Evolutionary conservation across 1,140 invertebrate species (phyloP), one percentile per base, ranked within the genome.

Genomic region (Drosophila nebulosa): DNA sequence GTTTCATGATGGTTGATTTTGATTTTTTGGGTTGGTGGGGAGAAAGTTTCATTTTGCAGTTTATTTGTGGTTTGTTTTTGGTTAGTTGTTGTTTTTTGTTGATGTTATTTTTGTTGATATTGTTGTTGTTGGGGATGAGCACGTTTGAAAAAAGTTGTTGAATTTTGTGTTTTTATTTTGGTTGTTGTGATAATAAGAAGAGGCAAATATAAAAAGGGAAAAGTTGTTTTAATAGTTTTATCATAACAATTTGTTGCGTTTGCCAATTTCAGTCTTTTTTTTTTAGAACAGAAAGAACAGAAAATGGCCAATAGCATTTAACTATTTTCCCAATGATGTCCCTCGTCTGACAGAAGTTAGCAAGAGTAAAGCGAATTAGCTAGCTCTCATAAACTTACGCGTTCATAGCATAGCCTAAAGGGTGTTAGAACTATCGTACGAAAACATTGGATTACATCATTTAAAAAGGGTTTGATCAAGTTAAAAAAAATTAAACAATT

Each of bases 151-250:
- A 85, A 80, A 83, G 73, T 85, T 84, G 76, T 77, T 77, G 60
- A 66, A 85, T 85, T 78, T 81, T 52, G 59, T 51, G 67, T 74
- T 72, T 65, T 59, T 73, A 27, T 60, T 39, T 63, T 67, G 59
- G 61, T 42, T 62, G 42, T 70, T 69, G 66, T 83, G 73, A 60
- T 78, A 81, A 81, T 86, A 85, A 85, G 80, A 85, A 80, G 78
- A 86, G 81, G 81, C 78, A 81, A 86, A 78, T 85, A 86, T 77
- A 80, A 88, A 46, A 86, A 88, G 75, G 66, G 88, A 88, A 88
- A 88, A 88, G 78, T 83, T 88, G 83, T 88, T 88, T 86, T 88
- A 88, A 88, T 88, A 88, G 83, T 88, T 88, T 83, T 88, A 88
- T 88, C 83, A 88, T 86, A 83, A 73, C 59, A 71, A 81, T 88